Evolutionary conservation across 2,888 invertebrate species (phyloP), one percentile per base, ranked within the genome.

Genomic region (Drosophila quinaria): DNA sequence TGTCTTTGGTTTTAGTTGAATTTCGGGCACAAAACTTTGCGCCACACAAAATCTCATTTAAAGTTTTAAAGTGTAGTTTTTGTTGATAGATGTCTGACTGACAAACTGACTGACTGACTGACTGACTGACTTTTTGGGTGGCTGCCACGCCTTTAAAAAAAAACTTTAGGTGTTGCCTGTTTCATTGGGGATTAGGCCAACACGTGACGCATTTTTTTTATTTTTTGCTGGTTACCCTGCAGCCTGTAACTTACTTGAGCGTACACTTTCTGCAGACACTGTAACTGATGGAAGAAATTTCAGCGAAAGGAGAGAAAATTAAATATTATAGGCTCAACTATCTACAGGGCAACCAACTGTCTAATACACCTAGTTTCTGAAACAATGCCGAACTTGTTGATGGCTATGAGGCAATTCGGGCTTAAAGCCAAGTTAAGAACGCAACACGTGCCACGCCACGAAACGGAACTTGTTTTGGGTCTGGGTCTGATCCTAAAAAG

Each of bases 51-150:
- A 85, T 81, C 84, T 85, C 89, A 85, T 85, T 85, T 85, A 87
- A 84, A 85, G 87, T 85, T 85, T 74, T 70, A 89, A 89, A 89
- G 89, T 87, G 89, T 78, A 65, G 80, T 73, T 72, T 69, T 66
- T 75, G 54, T 68, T 87, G 81, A 74, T 83, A 80, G 70, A 87
- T 87, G 68, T 54, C 64, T 55, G 49, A 63, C 78, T 50, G 17
- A 17, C 41, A 0, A 13, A 19, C 19, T 60, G 59, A 55, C 66
- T 39, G 35, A 61, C 29, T 46, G 37, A 39, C 31, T 46, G 46
- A 46, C 55, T 42, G 39, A 19, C 63, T 60, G 66, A 19, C 6
- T 5, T 25, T 25, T 6, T 25, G 25, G 25, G 25, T 25, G 25
- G 25, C 60, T 54, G 62, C 61, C 64, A 47, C 64, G 51, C 65